phyloP scores from a whole-genome alignment of 2,797 vertebrate genomes.

The Bovichtus diacanthus region DNA sequence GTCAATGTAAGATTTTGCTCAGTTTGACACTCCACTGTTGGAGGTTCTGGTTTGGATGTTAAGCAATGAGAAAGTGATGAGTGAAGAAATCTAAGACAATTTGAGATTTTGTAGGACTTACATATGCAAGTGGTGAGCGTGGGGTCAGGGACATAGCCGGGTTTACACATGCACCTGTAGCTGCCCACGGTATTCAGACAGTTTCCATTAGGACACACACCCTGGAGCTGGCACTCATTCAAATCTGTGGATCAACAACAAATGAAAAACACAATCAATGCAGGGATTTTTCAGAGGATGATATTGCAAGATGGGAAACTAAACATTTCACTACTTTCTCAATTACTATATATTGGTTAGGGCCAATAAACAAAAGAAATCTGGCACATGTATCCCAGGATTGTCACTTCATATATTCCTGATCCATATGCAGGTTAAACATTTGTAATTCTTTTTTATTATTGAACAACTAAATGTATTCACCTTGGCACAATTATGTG shows the following conservation, averaged over 20 bases:
- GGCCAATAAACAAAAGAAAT: not conserved
- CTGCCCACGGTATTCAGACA: conserved; percentile 96
- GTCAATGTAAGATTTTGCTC: not conserved
- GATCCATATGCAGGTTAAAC: not conserved
- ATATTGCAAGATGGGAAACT: not conserved
- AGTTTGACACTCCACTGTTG: not conserved
- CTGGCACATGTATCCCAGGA: not conserved
- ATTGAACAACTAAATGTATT: too few relatives aligned
- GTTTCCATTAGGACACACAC: conserved; percentile 93
- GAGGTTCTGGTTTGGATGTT: conserved; percentile 1
- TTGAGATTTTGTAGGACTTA: conserved; percentile 82
- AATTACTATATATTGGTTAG: not conserved
- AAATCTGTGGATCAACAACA: conserved; percentile 86
- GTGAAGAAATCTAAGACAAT: not conserved
- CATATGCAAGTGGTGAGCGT: conserved; percentile 91
- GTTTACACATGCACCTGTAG: conserved; percentile 94
- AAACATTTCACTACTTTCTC: not conserved
- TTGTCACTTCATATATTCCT: not conserved
- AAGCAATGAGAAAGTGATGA: not conserved
- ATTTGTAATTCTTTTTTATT: not conserved
- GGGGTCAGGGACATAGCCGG: conserved; percentile 91
- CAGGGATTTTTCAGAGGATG: not conserved
- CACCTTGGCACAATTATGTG: too few relatives aligned
- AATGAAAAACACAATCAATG: conserved; percentile 11
- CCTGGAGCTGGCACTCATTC: conserved; percentile 95